These are phyloP conservation scores for Hydrotaea diabolus DNA, from an alignment of 2,888 invertebrate genomes.

Conservation along the genomic window DNA sequence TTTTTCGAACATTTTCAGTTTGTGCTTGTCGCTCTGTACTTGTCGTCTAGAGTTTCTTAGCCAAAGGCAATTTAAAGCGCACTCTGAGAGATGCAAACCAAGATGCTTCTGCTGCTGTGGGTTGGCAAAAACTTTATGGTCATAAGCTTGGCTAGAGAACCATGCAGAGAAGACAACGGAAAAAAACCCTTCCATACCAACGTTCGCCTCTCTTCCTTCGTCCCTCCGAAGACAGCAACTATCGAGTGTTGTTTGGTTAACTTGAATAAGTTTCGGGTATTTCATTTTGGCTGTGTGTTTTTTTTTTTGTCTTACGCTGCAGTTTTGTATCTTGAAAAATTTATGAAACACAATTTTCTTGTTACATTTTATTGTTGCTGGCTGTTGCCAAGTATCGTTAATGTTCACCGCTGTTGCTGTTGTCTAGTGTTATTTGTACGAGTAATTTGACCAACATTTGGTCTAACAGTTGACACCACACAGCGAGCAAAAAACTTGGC, in stretches of 20 bases:
- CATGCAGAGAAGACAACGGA: background rate
- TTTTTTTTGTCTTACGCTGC: too few species aligned
- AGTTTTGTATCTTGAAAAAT: constrained; percentile 28
- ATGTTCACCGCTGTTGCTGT: too few species aligned
- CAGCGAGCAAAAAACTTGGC: background rate
- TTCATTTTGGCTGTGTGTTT: too few species aligned
- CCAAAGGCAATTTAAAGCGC: constrained; percentile 18
- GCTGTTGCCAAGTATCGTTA: background rate
- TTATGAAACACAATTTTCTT: constrained; percentile 39
- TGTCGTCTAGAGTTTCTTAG: constrained; percentile 29
- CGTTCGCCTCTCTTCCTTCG: background rate
- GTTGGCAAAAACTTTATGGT: constrained; percentile 3
- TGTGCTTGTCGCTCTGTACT: background rate
- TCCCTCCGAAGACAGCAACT: background rate
- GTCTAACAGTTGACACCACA: constrained; percentile 24
- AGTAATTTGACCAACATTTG: constrained; percentile 39
- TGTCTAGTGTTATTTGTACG: background rate
- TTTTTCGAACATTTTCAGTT: background rate
- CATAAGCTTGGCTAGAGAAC: background rate
- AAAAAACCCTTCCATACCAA: constrained; percentile 12
- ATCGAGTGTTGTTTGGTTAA: constrained; percentile 15
- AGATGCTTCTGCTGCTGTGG: background rate
- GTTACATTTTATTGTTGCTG: constrained; percentile 32
- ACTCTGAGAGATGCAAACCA: background rate
- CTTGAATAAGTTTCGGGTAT: constrained; percentile 27